A percentile compares a stretch with the other conserved stretches of the same genome.
Conservation (phyloP, 2,888 invertebrate species). For the Colostygia pectinataria region DNA sequence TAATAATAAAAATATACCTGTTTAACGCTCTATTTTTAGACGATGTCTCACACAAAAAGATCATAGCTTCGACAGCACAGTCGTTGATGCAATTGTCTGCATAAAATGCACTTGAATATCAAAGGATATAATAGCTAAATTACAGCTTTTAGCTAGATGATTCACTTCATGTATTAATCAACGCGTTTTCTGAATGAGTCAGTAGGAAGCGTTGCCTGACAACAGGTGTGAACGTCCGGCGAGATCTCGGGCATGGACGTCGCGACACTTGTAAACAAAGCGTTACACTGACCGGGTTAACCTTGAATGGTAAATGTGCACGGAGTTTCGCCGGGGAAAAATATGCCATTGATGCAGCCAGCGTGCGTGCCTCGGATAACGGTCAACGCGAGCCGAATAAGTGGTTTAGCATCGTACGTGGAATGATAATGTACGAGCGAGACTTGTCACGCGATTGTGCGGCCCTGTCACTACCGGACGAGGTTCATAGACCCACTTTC, state of each 20-base stretch:
- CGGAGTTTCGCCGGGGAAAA: conserved; percentile 77
- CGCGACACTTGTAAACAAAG: conserved; percentile 72
- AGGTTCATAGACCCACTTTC: conserved; percentile 69
- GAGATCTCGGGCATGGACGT: conserved; percentile 43
- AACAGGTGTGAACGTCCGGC: conserved; percentile 45
- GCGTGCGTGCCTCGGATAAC: conserved; percentile 78
- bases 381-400: conserved; percentile 78
- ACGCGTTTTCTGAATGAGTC: conserved; percentile 25
- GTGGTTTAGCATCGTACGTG: conserved; percentile 77
- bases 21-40: conserved; percentile 6
- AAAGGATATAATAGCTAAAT: conserved; percentile 26
- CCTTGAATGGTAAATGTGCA: conserved; percentile 79
- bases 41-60: conserved; percentile 3
- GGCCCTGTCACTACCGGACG: conserved; percentile 60
- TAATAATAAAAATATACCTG: conserved; percentile 13
- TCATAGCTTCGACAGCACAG: not conserved
- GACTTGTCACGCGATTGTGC: conserved; percentile 71
- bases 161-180: conserved; percentile 9
- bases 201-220: conserved; percentile 37
- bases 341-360: conserved; percentile 80
- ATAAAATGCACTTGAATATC: conserved; percentile 6
- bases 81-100: conserved; percentile 3
- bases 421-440: conserved; percentile 75
- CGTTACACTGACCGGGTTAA: conserved; percentile 78
- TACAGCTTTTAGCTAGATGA: conserved; percentile 23